Conservation (phyloP, 2,797 vertebrate genomes). For the Peromyscus melanophrys region DNA sequence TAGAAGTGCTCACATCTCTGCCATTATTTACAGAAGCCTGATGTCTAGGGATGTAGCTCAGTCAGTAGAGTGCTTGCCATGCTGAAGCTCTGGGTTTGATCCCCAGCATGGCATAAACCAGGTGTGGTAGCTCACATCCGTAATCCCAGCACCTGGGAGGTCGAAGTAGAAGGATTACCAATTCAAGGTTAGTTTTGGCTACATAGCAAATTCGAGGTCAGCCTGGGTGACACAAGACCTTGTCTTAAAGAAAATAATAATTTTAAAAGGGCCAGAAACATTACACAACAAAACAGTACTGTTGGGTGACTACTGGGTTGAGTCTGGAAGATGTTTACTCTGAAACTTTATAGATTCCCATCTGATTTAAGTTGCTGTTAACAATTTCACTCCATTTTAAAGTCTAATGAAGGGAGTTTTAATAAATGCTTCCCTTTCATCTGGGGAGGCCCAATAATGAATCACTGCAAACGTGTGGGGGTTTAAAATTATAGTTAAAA, state of each 20-base stretch:
- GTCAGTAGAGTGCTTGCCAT: not conserved
- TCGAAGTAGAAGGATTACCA: not conserved
- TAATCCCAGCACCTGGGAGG: not conserved
- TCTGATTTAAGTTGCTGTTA: conserved; percentile 39
- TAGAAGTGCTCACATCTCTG: not conserved
- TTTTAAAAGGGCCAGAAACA: not conserved
- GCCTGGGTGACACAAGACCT: not conserved
- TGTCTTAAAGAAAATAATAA: not conserved
- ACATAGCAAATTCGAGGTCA: not conserved
- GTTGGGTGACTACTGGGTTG: not conserved
- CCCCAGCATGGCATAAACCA: not conserved
- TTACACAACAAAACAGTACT: not conserved
- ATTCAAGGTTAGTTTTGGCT: not conserved
- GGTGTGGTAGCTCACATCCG: not conserved
- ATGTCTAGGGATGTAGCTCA: not conserved
- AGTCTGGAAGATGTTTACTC: conserved; percentile 6
- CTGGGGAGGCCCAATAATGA: conserved; percentile 2
- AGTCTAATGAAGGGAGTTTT: conserved; percentile 46
- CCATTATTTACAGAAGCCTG: not conserved
- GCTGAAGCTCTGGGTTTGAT: not conserved
- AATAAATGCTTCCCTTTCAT: conserved; percentile 65
- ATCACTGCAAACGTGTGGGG: conserved; percentile 11
- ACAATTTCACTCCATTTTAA: conserved; percentile 37
- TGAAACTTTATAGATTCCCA: conserved; percentile 32
- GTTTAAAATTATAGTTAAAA: conserved; percentile 25